Evolutionary conservation across 2,797 vertebrate species (phyloP), one percentile per base, ranked within the genome.

Genomic region (Syncerus caffer): DNA sequence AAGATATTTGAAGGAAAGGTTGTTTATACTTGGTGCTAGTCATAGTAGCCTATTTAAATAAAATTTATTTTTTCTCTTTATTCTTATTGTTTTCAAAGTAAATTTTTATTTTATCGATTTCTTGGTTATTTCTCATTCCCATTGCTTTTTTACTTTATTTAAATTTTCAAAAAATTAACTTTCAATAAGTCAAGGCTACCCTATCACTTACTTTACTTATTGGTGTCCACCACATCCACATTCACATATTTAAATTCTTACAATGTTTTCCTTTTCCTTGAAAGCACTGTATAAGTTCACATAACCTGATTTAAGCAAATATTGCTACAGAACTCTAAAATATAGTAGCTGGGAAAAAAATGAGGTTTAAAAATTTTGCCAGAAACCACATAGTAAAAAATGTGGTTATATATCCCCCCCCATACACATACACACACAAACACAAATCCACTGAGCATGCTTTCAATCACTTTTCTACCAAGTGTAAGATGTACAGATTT

Each of bases 321-420:
- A 93, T 95, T 96, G n/a, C 34, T 31, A 53, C 9, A 64, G 23
- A 34, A 85, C 4, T 76, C 25, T 31, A 67, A 96, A 87, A 64
- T 90, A 19, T n/a, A 93, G 11, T 27, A 83, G 38, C 27, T 85
- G 27, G 31, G 62, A 34, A 71, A 76, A 60, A 94, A 74, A 45
- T 47, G 11, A 79, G 31, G 0, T n/a, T 4, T 42, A 78, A 45
- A 89, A 94, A 60, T 4, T 45, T 42, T 45, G 3, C 42, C 79
- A 89, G 29, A 82, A 93, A 85, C n/a, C 25, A 80, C 29, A 47
- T 64, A 86, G 90, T 79, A 64, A 92, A 89, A 96, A 78, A 50
- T n/a, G 25, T 67, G 38, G 21, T 79, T 93, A 62, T 27, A 9
- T n/a, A 34, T 58, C 10, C 2, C 67, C 67, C 64, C 64, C 31